Evolutionary conservation across 2,113 vertebrate genomes (phyloP), one percentile per base, ranked within the genome.

Genomic region (Podocnemis expansa): DNA sequence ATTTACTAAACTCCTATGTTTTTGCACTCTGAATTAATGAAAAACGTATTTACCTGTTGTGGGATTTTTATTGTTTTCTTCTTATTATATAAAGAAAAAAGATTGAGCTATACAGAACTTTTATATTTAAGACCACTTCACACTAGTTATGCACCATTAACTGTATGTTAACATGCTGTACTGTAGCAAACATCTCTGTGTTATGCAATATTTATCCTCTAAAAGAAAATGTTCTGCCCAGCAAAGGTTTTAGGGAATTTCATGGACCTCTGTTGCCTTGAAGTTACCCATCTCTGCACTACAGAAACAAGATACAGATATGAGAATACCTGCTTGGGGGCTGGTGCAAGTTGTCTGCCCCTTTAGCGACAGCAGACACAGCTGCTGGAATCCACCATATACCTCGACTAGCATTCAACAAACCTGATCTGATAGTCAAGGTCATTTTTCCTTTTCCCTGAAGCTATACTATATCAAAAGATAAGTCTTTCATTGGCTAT

Each of bases 341-440:
- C 13, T 60, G 58, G 29, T 60, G 31, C 58, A 34, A 13, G 14
- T 12, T 60, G 29, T 34, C 29, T 34, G 58, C 13, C 58, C 31
- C 58, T 60, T 60, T 60, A 60, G 41, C 49, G 22, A 78, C 27
- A 91, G 63, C 29, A 89, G 25, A 19, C 22, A 56, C 10, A 88
- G 19, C 0, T 7, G 17, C 41, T 88, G 41, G 17, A 10, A 87
- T 80, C 9, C 80, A 75, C 54, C 41, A 78, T 21, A 82, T 4
- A 75, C 2, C 31, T 88, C 1, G 3, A 51, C 27, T 13, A 43
- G 43, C 10, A 43, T 6, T 41, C 29, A 27, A 34, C 0, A 0
- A 82, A 0, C 24, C 29, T 60, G 31, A 60, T 41, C 80, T 47
- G n/a, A 38, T 10, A 91, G 89, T 22, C 8, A 67, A 25, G 29